Evolutionary conservation across 2,888 invertebrate species (phyloP), one percentile per base, ranked within the genome.

Genomic region (Lycocerus yunnanus): DNA sequence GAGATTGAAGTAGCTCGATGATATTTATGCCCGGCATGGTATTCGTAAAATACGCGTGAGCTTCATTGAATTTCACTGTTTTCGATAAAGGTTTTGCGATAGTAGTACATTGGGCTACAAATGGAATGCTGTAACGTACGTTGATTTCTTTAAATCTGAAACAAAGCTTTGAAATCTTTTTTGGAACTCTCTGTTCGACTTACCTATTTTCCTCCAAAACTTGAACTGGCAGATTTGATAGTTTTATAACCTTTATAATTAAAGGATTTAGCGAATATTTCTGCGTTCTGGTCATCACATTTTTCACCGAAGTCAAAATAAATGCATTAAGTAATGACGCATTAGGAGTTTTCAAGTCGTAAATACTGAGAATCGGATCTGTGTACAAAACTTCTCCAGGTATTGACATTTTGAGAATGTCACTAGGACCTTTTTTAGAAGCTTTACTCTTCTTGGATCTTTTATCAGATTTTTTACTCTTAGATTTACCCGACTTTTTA

Each of bases 301-400:
- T 67, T n/a, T 74, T 70, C 11, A 77, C 78, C 2, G 77, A 74
- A 16, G 77, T 71, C 27, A 78, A 69, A 63, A 79, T 68, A 73
- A 74, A 81, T 1, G 68, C 78, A 20, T 79, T 72, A 0, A 59
- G 13, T 9, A 79, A 59, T 9, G 63, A 58, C 1, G 27, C 9
- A 24, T 72, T 76, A 16, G 73, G n/a, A 16, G 61, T 71, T 68
- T 75, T 74, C n/a, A 78, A 68, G 15, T 79, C 78, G 58, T 74
- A 80, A 18, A 78, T 75, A 59, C 69, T 72, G 13, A 77, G 69
- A n/a, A 72, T 67, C 9, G 79, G 80, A 77, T 81, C 80, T n/a
- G 82, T 81, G 68, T 77, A 81, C 63, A 81, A 79, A 8, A 78
- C 75, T 78, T 82, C 82, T 5, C 78, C 81, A 13, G 79, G 72